These are phyloP conservation scores for Incurvaria masculella DNA, from an alignment of 2,888 invertebrate genomes.

Conservation along the genomic window DNA sequence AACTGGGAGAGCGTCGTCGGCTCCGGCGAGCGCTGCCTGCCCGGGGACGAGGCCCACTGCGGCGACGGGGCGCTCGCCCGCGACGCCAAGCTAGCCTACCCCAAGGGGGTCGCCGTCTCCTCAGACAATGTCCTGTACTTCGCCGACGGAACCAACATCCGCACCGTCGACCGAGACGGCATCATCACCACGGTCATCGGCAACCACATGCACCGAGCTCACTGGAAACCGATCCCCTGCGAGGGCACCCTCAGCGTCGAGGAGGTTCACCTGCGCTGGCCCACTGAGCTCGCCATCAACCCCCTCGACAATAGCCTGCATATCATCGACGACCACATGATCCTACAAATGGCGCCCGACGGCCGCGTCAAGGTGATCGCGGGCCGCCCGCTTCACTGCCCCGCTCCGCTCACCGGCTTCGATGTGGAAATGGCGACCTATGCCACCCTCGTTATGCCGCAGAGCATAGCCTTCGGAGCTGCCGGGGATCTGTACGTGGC, in stretches of 20 bases:
- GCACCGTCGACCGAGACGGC: conserved; percentile 90
- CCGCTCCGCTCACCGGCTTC: conserved; percentile 73
- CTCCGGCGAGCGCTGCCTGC: conserved; percentile 89
- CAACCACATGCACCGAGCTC: conserved; percentile 89
- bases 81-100: conserved; percentile 92
- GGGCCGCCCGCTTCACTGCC: conserved; percentile 90
- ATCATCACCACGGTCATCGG: conserved; percentile 91
- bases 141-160: conserved; percentile 92
- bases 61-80: conserved; percentile 93
- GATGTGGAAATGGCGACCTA: conserved; percentile 88
- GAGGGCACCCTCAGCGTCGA: conserved; percentile 89
- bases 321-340: conserved; percentile 96
- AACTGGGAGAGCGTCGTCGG: conserved; percentile 97
- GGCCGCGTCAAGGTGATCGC: conserved; percentile 90
- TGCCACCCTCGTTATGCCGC: conserved; percentile 88
- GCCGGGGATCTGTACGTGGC: conserved; percentile 92
- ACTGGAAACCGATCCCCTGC: conserved; percentile 92
- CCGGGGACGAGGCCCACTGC: conserved; percentile 92
- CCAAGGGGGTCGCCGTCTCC: conserved; percentile 94
- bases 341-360: conserved; percentile 86
- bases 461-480: conserved; percentile 91
- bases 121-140: conserved; percentile 91
- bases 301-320: conserved; percentile 93
- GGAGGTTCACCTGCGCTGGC: conserved; percentile 94
- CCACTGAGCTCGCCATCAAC: conserved; percentile 91